phyloP scores from a whole-genome alignment of 2,113 vertebrate genomes.

The Heptranchias perlo region DNA sequence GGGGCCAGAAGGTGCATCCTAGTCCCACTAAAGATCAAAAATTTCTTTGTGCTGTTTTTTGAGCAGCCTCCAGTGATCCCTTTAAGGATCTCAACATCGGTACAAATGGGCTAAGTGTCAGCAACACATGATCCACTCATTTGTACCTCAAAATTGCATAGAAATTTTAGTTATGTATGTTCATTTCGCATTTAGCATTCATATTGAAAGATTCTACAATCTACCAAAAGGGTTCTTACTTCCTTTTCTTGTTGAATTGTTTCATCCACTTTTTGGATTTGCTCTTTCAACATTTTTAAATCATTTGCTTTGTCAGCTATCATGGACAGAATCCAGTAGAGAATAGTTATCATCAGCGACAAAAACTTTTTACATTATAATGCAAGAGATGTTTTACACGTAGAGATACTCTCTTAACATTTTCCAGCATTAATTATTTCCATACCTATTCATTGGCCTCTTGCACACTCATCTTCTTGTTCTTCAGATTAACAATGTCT shows the following conservation, averaged over 20 bases:
- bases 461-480: not conserved
- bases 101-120: too few relatives aligned
- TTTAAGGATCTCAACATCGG: too few relatives aligned
- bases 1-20: too few relatives aligned
- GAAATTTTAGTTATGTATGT: too few relatives aligned
- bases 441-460: not conserved
- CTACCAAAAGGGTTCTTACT: too few relatives aligned
- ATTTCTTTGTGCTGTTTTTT: too few relatives aligned
- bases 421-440: not conserved
- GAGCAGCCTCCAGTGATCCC: too few relatives aligned
- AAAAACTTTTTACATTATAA: not conserved
- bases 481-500: not conserved
- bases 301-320: not conserved
- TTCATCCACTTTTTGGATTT: not conserved
- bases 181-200: too few relatives aligned
- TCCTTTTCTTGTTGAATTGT: not conserved
- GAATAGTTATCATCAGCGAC: not conserved
- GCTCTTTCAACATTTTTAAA: not conserved
- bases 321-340: not conserved
- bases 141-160: too few relatives aligned
- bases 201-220: too few relatives aligned
- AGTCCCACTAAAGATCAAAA: too few relatives aligned
- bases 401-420: not conserved
- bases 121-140: too few relatives aligned
- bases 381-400: not conserved